These are phyloP conservation scores for Hoplodrina ambigua DNA, from an alignment of 2,888 invertebrate genomes.

Conservation along the genomic window DNA sequence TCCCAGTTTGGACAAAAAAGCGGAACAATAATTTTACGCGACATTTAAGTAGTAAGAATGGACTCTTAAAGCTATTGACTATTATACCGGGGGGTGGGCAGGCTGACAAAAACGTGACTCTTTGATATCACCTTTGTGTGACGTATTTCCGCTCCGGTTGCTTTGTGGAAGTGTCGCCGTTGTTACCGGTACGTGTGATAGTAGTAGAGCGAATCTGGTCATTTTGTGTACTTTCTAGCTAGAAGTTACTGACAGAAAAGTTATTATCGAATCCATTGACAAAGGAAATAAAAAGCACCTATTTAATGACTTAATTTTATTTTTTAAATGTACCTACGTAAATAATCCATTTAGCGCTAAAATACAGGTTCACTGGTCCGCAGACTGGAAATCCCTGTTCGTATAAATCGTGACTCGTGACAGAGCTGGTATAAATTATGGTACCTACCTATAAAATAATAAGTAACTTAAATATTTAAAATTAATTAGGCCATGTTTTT, in stretches of 20 bases:
- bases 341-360: too few species aligned
- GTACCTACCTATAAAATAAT: too few species aligned
- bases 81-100: conserved; percentile 58
- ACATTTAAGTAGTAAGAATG: conserved; percentile 72
- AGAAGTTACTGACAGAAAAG: neutral
- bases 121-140: conserved; percentile 65
- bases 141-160: conserved; percentile 71
- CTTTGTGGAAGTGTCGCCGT: conserved; percentile 60
- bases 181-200: conserved; percentile 47
- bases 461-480: too few species aligned
- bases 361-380: too few species aligned
- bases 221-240: conserved; percentile 21
- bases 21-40: conserved; percentile 67
- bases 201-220: conserved; percentile 3
- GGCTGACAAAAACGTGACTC: conserved; percentile 61
- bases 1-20: conserved; percentile 56
- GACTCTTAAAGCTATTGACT: conserved; percentile 66
- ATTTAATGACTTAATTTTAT: too few species aligned
- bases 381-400: too few species aligned
- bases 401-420: neutral
- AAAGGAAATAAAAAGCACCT: neutral
- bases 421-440: neutral
- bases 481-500: too few species aligned
- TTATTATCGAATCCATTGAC: neutral
- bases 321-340: too few species aligned